Evolutionary conservation across 2,888 invertebrate species (phyloP).

Genomic region (Rhimphoctona megacephalus): DNA sequence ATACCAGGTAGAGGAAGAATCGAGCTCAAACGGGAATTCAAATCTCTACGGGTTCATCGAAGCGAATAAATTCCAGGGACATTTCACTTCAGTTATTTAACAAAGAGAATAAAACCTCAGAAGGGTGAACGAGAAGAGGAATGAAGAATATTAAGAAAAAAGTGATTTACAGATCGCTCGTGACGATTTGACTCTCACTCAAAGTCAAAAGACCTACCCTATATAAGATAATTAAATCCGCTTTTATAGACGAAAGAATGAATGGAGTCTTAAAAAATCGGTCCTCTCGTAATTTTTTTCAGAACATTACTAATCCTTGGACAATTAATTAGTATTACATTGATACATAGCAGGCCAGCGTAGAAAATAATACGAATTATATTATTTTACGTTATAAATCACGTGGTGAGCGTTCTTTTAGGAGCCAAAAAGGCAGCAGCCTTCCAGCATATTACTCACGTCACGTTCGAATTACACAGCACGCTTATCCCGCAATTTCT

Average conservation of each 20-base stretch:
- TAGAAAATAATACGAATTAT: not conserved
- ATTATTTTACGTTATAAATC: not conserved
- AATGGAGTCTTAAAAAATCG: not conserved
- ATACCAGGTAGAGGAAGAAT: not conserved
- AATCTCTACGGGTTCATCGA: conserved; percentile 16
- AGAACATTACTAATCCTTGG: not conserved
- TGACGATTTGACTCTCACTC: conserved; percentile 17
- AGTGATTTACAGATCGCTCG: conserved; percentile 19
- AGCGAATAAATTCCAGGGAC: conserved; percentile 27
- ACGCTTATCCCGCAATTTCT: conserved; percentile 26
- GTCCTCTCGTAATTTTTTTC: not conserved
- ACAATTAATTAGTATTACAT: not conserved
- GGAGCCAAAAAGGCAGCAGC: not conserved
- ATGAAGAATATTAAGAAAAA: conserved; percentile 32
- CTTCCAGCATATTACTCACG: not conserved
- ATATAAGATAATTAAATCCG: conserved; percentile 31
- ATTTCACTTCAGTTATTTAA: conserved; percentile 38
- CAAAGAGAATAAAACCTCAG: conserved; percentile 35
- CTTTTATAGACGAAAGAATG: conserved; percentile 1
- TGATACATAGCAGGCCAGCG: not conserved
- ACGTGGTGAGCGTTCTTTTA: not conserved
- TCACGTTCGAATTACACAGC: not conserved
- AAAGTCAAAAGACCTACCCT: conserved; percentile 39
- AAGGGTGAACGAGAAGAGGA: not conserved
- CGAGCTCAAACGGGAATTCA: conserved; percentile 33